Conservation (phyloP, 2,888 invertebrate genomes). For the Pachliopta kotzebuea region DNA sequence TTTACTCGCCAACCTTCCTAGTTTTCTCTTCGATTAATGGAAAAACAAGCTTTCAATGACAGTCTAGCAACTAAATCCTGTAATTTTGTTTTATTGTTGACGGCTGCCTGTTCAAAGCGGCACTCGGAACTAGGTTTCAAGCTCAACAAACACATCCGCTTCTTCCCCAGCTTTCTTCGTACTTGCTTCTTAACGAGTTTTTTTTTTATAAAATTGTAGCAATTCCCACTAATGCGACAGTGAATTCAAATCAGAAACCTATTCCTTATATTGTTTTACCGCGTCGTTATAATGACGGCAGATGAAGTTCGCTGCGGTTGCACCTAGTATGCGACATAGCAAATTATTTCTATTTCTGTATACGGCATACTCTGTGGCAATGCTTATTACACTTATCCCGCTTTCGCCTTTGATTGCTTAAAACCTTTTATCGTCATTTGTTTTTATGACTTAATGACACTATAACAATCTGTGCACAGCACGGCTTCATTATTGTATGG, state of each 20-base stretch:
- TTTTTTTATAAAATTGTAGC: conserved; percentile 10
- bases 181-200: conserved; percentile 33
- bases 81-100: conserved; percentile 71
- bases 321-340: conserved; percentile 54
- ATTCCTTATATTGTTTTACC: conserved; percentile 26
- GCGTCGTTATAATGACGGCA: conserved; percentile 21
- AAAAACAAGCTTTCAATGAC: conserved; percentile 59
- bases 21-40: conserved; percentile 75
- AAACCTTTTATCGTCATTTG: conserved; percentile 47
- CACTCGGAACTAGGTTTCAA: conserved; percentile 71
- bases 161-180: conserved; percentile 52
- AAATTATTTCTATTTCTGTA: conserved; percentile 65
- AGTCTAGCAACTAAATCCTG: conserved; percentile 65
- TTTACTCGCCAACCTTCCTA: conserved; percentile 59
- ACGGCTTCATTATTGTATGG: conserved; percentile 30
- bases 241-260: conserved; percentile 16
- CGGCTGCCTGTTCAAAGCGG: conserved; percentile 51
- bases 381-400: conserved; percentile 58
- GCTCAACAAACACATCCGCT: conserved; percentile 55
- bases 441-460: conserved; percentile 56
- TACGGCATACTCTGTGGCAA: conserved; percentile 57
- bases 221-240: conserved; percentile 14
- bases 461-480: conserved; percentile 36
- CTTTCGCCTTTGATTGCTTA: conserved; percentile 52
- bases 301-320: conserved; percentile 47